phyloP scores from a whole-genome alignment of 2,888 invertebrate genomes.

The Oscheius sp. region DNA sequence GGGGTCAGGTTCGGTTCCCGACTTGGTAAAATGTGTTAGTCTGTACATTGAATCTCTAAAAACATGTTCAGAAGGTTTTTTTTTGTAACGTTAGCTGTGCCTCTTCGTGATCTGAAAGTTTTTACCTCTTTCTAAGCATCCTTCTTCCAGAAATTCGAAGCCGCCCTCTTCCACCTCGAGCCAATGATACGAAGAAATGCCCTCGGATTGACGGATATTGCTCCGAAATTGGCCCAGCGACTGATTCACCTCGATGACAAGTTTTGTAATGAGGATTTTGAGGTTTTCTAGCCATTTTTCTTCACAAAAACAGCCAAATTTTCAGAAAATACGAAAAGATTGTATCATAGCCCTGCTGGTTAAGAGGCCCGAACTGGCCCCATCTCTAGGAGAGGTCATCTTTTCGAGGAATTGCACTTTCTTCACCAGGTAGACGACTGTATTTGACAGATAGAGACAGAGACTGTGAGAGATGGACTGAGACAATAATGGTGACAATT shows the following conservation, averaged over 20 bases:
- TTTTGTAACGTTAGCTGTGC: too few relatives aligned
- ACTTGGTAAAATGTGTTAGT: neutral
- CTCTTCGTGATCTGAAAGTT: too few relatives aligned
- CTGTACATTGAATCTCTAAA: neutral
- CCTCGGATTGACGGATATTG: conserved; percentile 31
- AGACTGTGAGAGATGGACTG: neutral
- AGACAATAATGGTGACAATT: neutral
- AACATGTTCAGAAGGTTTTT: too few relatives aligned
- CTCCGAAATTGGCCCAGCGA: conserved; percentile 3
- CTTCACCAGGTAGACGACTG: neutral
- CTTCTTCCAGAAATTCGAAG: conserved; percentile 34
- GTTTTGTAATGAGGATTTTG: conserved; percentile 35
- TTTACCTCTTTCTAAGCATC: too few relatives aligned
- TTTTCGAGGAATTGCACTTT: conserved; percentile 24
- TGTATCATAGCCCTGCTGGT: conserved; percentile 32
- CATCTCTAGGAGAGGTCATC: conserved; percentile 19
- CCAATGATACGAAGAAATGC: conserved; percentile 34
- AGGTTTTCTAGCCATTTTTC: conserved; percentile 9
- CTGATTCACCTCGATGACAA: conserved; percentile 23
- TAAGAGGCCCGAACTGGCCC: conserved; percentile 30
- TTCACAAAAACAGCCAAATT: neutral
- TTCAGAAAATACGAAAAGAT: conserved; percentile 23
- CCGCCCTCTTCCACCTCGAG: conserved; percentile 27
- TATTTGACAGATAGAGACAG: neutral
- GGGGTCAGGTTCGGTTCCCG: neutral